A percentile compares a stretch with the other conserved stretches of the same genome.
phyloP scores from a whole-genome alignment of 1,140 invertebrate species.

The Nephila pilipes region DNA sequence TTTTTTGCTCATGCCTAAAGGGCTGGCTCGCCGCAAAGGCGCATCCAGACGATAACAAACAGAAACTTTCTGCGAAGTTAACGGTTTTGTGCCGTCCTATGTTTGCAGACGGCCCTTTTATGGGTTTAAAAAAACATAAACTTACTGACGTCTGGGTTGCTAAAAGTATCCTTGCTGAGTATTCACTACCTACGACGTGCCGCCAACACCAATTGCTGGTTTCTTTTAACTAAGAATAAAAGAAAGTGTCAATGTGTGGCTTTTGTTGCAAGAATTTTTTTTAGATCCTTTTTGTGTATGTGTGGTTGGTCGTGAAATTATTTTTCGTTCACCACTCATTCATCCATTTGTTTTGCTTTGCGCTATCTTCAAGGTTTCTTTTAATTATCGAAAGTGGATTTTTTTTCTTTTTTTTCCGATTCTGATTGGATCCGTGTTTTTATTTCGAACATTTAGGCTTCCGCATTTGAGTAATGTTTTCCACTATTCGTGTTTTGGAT shows the following conservation, averaged over 20 bases:
- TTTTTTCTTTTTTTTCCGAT: too few species aligned
- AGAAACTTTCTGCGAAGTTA: conserved; percentile 1
- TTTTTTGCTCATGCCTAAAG: not conserved
- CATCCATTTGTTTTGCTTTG: conserved; percentile 8
- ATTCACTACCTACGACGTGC: not conserved
- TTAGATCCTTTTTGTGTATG: not conserved
- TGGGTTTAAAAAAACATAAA: not conserved
- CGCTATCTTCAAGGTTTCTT: not conserved
- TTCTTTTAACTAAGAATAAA: not conserved
- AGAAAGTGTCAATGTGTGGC: not conserved
- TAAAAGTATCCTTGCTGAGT: conserved; percentile 1
- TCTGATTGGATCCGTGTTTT: not conserved
- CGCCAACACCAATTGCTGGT: conserved; percentile 18
- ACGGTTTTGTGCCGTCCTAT: not conserved
- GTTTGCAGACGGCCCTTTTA: conserved; percentile 28
- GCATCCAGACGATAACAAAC: conserved; percentile 3
- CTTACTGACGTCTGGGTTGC: not conserved
- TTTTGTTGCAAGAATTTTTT: not conserved
- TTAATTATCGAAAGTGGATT: conserved; percentile 19
- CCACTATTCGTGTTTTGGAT: not conserved
- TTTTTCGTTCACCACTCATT: not conserved
- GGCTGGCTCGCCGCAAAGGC: not conserved
- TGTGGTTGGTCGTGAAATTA: not conserved
- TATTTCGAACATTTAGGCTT: not conserved
- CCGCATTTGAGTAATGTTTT: not conserved